Base-by-base conservation (phyloP, 2,113 vertebrate genomes). In the Atherinomorus stipes region DNA sequence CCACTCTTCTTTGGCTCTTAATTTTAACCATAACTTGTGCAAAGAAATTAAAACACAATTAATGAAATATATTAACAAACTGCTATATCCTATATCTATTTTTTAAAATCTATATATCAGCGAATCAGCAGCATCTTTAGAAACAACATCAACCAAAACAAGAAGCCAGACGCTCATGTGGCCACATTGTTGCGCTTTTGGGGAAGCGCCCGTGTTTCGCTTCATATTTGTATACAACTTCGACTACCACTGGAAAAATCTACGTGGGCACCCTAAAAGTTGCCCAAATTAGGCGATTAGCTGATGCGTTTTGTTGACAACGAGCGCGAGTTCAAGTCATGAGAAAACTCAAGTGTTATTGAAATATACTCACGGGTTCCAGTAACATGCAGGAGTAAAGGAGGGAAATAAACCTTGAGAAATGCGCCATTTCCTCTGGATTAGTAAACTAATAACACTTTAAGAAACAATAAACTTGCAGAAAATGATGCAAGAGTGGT, bases 341-440 rank as follows among this genome's bases (percentile, higher is more conserved):
- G 71, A 51, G 52, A 61, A 76, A 74, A 66, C 23, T 73, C 26
- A 19, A 19, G 31, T 19, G 50, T 61, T 38, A 53, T 63, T 45
- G 2, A 47, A 38, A 51, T 19, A 25, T 82, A 91, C 91, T 90
- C 62, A 92, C 91, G 0, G 77, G 77, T 21, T 79, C 42, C 73
- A 86, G 66, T 71, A 90, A 21, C 58, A 74, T 8, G 75, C 59
- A 85, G 77, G 49, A 72, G 25, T 89, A 37, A 4, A 90, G 21
- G 15, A 88, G 34, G 26, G 60, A 59, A 16, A 84, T 1, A 31
- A 62, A 2, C 16, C 50, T 62, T 3, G 34, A 80, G 69, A 78
- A 53, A 21, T 58, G 26, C 18, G 10, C 34, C 57, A 89, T 89
- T 2, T 80, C 74, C 67, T 64, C 34, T 4, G 10, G 18, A 75